Evolutionary conservation across 2,797 vertebrate species (phyloP), one percentile per base, ranked within the genome.

Genomic region (Diglossa cyanea): DNA sequence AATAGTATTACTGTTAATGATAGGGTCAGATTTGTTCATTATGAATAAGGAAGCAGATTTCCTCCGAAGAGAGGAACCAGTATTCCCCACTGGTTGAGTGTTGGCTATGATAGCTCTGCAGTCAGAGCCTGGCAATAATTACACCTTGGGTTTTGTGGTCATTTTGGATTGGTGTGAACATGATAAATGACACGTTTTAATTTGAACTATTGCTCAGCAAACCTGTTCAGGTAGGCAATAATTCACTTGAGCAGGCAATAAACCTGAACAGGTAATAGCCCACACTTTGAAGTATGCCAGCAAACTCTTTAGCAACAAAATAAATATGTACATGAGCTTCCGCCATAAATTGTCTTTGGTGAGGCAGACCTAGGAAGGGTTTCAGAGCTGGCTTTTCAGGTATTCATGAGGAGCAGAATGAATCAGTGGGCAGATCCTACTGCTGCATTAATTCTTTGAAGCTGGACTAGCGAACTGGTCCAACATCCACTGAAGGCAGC

Each of bases 131-230:
- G 95, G 96, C 96, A 97, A 96, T 97, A 95, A 97, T 97, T 97
- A 97, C 86, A 96, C 77, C 86, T 92, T 83, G 88, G 96, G 68
- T 66, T 96, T 86, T 91, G 96, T 37, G 57, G 50, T 97, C 97
- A 96, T 94, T 96, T 96, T 93, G 91, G 91, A 95, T 84, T 74
- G 93, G 95, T 92, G 93, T 95, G 93, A 97, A 96, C 47, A 89
- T 97, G 97, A 98, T 97, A 97, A 97, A 97, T 96, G 97, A 96
- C 95, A 95, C 92, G 25, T 97, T 97, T 97, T 97, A 97, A 98
- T 98, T 97, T 98, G 97, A 97, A 97, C 97, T 97, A 98, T 97
- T 97, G 98, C 97, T 97, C 97, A 96, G 96, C 72, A 92, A 77
- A 94, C 96, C 97, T 90, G 73, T 96, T 97, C 96, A 95, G 95